Percentiles rank a stretch among this genome's conserved stretches.
These are phyloP conservation scores for Gambusia yucatana DNA, from an alignment of 2,797 vertebrate species.

Conservation along the genomic window DNA sequence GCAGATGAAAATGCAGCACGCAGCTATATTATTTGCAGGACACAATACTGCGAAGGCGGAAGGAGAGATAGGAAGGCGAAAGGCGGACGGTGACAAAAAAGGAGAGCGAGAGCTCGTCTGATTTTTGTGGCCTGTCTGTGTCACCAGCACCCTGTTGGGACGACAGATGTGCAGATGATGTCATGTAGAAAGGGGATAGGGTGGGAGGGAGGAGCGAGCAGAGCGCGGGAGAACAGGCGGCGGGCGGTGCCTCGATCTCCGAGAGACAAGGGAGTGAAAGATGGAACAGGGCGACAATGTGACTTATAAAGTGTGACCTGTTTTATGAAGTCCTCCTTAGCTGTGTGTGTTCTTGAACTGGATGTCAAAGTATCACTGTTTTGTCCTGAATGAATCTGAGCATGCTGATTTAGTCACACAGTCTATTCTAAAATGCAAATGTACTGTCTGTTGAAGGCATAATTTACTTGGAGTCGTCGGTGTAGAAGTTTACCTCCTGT, in stretches of 20 bases:
- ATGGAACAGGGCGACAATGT: slow-evolving; percentile 39
- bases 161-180: slow-evolving; percentile 85
- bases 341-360: slow-evolving; percentile 6
- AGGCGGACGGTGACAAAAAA: slow-evolving; percentile 55
- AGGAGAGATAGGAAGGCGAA: slow-evolving; percentile 12
- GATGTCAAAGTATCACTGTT: background rate
- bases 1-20: slow-evolving; percentile 29
- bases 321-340: background rate
- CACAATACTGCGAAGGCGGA: slow-evolving; percentile 1
- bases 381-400: slow-evolving; percentile 21
- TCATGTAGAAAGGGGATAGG: slow-evolving; percentile 79
- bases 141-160: slow-evolving; percentile 81
- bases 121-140: slow-evolving; percentile 78
- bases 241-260: slow-evolving; percentile 62
- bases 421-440: slow-evolving; percentile 41
- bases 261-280: slow-evolving; percentile 40
- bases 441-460: slow-evolving; percentile 64
- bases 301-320: slow-evolving; percentile 26
- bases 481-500: slow-evolving; percentile 75
- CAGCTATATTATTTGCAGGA: slow-evolving; percentile 47
- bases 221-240: slow-evolving; percentile 72
- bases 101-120: slow-evolving; percentile 58
- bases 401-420: slow-evolving; percentile 45
- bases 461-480: slow-evolving; percentile 78
- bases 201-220: slow-evolving; percentile 67